Evolutionary conservation across 2,888 invertebrate genomes (phyloP).

Genomic region (Epiblema foenella): DNA sequence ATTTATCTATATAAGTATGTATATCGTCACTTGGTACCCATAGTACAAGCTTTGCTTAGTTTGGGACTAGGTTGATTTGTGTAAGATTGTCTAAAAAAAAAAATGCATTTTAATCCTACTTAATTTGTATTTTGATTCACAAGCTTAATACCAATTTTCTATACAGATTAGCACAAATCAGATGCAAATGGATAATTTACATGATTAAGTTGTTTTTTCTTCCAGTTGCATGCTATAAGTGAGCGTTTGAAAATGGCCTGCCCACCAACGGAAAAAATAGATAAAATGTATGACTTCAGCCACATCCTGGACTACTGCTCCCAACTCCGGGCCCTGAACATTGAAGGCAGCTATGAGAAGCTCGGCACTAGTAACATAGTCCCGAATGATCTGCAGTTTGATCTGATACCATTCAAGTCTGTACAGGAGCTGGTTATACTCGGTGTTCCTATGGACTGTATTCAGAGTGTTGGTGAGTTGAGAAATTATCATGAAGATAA

Average conservation of each 20-base stretch:
- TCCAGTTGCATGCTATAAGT: constrained; percentile 95
- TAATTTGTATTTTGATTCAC: too few species aligned
- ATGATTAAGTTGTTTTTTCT: constrained; percentile 50
- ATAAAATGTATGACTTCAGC: constrained; percentile 94
- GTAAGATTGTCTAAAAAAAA: too few species aligned
- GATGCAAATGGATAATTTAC: neutral
- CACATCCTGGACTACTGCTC: constrained; percentile 95
- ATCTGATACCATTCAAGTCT: constrained; percentile 92
- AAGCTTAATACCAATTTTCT: too few species aligned
- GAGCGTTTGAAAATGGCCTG: constrained; percentile 94
- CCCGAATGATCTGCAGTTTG: constrained; percentile 91
- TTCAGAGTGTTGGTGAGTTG: constrained; percentile 85
- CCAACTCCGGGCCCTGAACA: constrained; percentile 88
- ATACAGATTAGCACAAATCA: too few species aligned
- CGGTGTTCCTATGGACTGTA: constrained; percentile 88
- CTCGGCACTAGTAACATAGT: constrained; percentile 94
- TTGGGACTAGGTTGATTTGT: too few species aligned
- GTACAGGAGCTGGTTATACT: constrained; percentile 89
- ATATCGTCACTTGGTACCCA: too few species aligned
- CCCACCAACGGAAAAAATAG: constrained; percentile 90
- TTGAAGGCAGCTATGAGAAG: constrained; percentile 87
- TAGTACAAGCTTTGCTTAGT: too few species aligned
- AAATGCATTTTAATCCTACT: too few species aligned
- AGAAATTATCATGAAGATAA: neutral
- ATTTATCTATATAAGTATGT: too few species aligned